Evolutionary conservation across 2,888 invertebrate genomes (phyloP).

Genomic region (Campoplex capitator): DNA sequence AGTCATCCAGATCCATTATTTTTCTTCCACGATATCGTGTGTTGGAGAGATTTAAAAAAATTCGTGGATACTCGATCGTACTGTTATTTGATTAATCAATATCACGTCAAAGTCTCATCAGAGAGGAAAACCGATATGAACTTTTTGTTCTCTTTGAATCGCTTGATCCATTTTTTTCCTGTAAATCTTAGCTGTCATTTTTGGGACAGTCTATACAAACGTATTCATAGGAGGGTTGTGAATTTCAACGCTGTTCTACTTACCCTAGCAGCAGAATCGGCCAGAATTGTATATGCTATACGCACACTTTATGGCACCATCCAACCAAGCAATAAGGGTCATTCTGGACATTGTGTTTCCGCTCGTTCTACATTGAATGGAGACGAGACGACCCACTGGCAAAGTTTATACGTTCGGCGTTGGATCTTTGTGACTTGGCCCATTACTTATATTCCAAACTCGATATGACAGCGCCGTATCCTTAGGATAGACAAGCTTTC

Average conservation of each 20-base stretch:
- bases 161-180: background rate
- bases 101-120: background rate
- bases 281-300: background rate
- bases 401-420: slow-evolving; percentile 24
- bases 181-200: background rate
- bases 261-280: slow-evolving; percentile 17
- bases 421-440: slow-evolving; percentile 8
- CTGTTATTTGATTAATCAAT: background rate
- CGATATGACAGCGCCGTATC: background rate
- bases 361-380: slow-evolving; percentile 44
- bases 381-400: slow-evolving; percentile 23
- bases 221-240: background rate
- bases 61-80: background rate
- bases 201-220: background rate
- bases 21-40: background rate
- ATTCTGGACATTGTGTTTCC: slow-evolving; percentile 44
- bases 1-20: background rate
- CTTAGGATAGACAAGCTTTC: background rate
- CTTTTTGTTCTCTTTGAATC: background rate
- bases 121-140: no score
- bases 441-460: background rate
- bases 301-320: slow-evolving; percentile 31
- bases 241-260: slow-evolving; percentile 31
- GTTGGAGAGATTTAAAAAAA: background rate
- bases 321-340: slow-evolving; percentile 31